phyloP scores from a whole-genome alignment of 2,888 invertebrate genomes.

The Lymantria dispar region DNA sequence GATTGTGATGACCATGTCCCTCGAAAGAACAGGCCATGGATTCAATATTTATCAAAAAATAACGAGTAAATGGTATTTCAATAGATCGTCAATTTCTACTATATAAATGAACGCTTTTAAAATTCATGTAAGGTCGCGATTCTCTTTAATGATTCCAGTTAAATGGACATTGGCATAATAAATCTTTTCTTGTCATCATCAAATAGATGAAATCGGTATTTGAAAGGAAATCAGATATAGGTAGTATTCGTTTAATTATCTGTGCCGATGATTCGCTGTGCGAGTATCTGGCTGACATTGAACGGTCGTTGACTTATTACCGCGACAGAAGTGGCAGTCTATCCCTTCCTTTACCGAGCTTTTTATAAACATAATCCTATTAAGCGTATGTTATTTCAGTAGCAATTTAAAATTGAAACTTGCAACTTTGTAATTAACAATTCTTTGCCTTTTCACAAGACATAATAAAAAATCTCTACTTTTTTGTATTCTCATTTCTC shows the following conservation, averaged over 20 bases:
- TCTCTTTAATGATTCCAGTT: conserved; percentile 41
- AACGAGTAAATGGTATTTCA: conserved; percentile 41
- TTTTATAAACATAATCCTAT: conserved; percentile 32
- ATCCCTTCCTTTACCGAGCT: conserved; percentile 54
- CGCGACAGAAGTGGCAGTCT: conserved; percentile 50
- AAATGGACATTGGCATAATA: conserved; percentile 38
- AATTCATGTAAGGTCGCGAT: conserved; percentile 43
- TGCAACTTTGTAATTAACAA: too few species aligned
- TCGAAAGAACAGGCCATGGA: too few species aligned
- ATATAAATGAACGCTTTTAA: conserved; percentile 37
- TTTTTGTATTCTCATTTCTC: too few species aligned
- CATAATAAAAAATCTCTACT: too few species aligned
- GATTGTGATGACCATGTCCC: too few species aligned
- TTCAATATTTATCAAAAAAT: too few species aligned
- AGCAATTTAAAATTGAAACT: conserved; percentile 5
- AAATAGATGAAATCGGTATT: conserved; percentile 39
- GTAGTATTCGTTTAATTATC: conserved; percentile 51
- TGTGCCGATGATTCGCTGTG: conserved; percentile 54
- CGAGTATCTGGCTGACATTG: conserved; percentile 69
- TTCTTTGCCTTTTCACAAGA: too few species aligned
- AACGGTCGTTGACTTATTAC: conserved; percentile 71
- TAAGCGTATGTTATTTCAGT: conserved; percentile 17
- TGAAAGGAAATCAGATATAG: conserved; percentile 45
- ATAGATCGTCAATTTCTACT: conserved; percentile 20
- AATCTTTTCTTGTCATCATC: conserved; percentile 45